Evolutionary conservation across 2,888 invertebrate genomes (phyloP), one percentile per base, ranked within the genome.

Genomic region (Parelbella ahira): DNA sequence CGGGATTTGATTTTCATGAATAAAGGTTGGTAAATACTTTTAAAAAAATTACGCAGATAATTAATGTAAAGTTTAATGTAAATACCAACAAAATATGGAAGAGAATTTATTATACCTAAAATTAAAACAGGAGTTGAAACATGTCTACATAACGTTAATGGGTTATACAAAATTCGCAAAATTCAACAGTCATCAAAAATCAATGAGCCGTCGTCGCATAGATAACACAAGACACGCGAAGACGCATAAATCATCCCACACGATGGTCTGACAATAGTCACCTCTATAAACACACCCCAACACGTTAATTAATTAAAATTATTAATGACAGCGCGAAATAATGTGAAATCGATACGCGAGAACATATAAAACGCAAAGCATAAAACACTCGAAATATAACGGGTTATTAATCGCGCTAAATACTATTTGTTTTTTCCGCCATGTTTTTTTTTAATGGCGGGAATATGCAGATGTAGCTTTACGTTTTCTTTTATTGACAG

Each of bases 401-500:
- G 79, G 78, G 79, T 79, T 79, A 77, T 79, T 79, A 78, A 79
- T 70, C 63, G 55, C 54, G 51, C 58, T 61, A 59, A 62, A 58
- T 63, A 58, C 46, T 60, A 55, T 58, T 62, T 65, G 60, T 68
- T 66, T 58, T 68, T 66, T 69, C 63, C 65, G 51, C 49, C 46
- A 37, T 45, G 46, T 41, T 51, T 68, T 39, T n/a, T n/a, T 72
- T 72, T 78, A 73, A 82, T 69, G 67, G 70, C 74, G 57, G 54
- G 63, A 79, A 80, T 79, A 83, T 83, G 82, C 77, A 79, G 73
- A 83, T 81, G 63, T 44, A 50, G 65, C 71, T 76, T 71, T 70
- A 72, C 66, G 76, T 74, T 75, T 74, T 73, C 71, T 81, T 81
- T 82, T 81, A 82, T 80, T 73, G 83, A 78, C 80, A 83, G 68